These are phyloP conservation scores for Fringilla coelebs DNA, from an alignment of 2,797 vertebrate species.

Conservation along the genomic window DNA sequence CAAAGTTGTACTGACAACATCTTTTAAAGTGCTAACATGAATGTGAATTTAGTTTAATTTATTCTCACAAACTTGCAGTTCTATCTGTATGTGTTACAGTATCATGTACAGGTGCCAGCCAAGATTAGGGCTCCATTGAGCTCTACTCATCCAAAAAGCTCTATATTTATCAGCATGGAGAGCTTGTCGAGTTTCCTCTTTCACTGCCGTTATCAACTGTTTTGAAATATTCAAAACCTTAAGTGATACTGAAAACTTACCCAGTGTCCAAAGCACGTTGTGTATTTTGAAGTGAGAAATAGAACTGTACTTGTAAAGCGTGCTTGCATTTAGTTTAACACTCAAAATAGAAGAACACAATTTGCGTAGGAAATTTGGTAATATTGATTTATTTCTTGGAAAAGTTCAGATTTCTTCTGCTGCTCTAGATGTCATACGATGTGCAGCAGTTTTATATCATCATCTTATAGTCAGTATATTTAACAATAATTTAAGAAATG, in stretches of 20 bases:
- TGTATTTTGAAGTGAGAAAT: slow-evolving; percentile 57
- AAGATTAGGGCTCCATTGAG: slow-evolving; percentile 39
- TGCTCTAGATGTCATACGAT: background rate
- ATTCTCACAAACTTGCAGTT: slow-evolving; percentile 57
- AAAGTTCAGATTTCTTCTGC: background rate
- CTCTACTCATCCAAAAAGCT: slow-evolving; percentile 53
- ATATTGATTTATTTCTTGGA: background rate
- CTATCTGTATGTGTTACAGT: slow-evolving; percentile 54
- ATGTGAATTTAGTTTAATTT: slow-evolving; percentile 61
- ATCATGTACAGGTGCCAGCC: slow-evolving; percentile 61
- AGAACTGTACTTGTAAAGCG: slow-evolving; percentile 36
- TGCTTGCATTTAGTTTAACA: slow-evolving; percentile 16
- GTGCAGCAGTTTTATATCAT: background rate
- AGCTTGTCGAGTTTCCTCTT: slow-evolving; percentile 44
- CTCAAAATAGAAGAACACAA: slow-evolving; percentile 22
- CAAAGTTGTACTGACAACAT: slow-evolving; percentile 58
- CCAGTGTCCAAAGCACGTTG: slow-evolving; percentile 31
- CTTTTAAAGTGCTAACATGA: slow-evolving; percentile 55
- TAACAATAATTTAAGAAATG: slow-evolving; percentile 30
- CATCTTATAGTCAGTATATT: background rate
- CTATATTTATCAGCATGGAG: slow-evolving; percentile 54
- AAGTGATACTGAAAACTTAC: slow-evolving; percentile 51
- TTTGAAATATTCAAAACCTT: slow-evolving; percentile 60
- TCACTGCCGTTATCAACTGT: slow-evolving; percentile 32
- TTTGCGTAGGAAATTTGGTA: background rate